Conservation (phyloP, 2,113 vertebrate species). For the Melospiza melodia region DNA sequence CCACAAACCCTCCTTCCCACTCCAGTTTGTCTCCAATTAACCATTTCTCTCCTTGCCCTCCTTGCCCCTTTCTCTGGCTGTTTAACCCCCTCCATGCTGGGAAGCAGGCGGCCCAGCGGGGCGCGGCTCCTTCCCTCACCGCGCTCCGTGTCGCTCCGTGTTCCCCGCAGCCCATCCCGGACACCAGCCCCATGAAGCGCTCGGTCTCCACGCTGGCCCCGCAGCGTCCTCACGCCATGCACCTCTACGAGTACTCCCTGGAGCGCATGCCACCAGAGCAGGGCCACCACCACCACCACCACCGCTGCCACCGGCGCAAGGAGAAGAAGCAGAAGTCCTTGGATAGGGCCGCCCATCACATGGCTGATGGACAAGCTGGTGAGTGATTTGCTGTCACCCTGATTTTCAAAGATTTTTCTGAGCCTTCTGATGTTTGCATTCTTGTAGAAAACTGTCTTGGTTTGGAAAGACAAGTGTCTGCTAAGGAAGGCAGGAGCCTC, state of each 20-base stretch:
- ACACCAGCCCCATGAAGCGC: conserved; percentile 90
- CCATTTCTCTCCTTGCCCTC: not conserved
- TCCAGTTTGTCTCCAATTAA: not conserved
- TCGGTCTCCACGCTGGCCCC: conserved; percentile 88
- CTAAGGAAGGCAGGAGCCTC: too few species aligned
- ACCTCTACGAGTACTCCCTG: conserved; percentile 78
- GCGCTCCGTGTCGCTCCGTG: not conserved
- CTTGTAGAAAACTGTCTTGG: too few species aligned
- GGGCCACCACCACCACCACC: conserved; percentile 87
- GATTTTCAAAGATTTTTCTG: too few species aligned
- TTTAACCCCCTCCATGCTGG: not conserved
- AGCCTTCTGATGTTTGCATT: too few species aligned
- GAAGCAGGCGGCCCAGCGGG: not conserved
- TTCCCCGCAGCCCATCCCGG: conserved; percentile 80
- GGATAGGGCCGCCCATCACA: conserved; percentile 79
- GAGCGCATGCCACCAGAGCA: conserved; percentile 80
- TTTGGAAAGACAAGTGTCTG: too few species aligned
- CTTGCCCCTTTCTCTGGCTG: not conserved
- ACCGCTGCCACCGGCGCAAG: conserved; percentile 87
- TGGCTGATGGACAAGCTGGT: conserved; percentile 78
- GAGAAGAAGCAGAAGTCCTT: conserved; percentile 90
- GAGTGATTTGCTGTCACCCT: not conserved
- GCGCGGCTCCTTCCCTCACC: not conserved
- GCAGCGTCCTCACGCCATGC: conserved; percentile 80
- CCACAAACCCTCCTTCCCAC: not conserved